Conservation (phyloP, 2,113 vertebrate species). For the Ia io region DNA sequence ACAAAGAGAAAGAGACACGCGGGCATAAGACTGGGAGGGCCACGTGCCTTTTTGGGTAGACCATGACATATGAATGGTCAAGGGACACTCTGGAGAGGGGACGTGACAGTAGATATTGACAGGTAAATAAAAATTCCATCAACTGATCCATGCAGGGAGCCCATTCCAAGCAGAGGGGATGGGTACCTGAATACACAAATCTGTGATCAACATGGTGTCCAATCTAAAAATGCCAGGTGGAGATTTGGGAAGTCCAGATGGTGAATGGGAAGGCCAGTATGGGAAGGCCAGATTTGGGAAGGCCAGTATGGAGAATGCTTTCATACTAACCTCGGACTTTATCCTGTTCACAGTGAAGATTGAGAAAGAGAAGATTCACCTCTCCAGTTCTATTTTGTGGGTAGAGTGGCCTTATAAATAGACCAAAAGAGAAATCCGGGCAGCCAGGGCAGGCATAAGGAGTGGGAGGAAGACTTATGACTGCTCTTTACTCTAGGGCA, state of each 20-base stretch:
- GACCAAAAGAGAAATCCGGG: background rate
- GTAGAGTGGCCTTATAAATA: background rate
- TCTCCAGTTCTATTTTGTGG: background rate
- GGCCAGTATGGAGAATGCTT: background rate
- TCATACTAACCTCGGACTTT: background rate
- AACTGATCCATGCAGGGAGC: background rate
- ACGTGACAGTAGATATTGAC: background rate
- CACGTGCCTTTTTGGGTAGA: background rate
- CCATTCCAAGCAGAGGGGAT: background rate
- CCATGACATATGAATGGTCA: background rate
- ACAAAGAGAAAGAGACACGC: background rate
- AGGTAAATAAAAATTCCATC: background rate
- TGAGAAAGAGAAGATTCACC: background rate
- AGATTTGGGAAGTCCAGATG: background rate
- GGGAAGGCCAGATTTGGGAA: background rate
- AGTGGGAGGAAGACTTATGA: background rate
- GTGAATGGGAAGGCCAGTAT: too few species aligned
- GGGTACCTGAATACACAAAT: background rate
- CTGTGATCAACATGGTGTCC: background rate
- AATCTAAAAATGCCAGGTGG: background rate
- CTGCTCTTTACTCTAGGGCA: too few species aligned
- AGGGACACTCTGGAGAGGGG: background rate
- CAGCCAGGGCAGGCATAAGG: background rate
- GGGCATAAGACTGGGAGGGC: background rate
- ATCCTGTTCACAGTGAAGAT: background rate